Conservation (phyloP, 1,140 invertebrate species). For the Tetramorium alpestre region DNA sequence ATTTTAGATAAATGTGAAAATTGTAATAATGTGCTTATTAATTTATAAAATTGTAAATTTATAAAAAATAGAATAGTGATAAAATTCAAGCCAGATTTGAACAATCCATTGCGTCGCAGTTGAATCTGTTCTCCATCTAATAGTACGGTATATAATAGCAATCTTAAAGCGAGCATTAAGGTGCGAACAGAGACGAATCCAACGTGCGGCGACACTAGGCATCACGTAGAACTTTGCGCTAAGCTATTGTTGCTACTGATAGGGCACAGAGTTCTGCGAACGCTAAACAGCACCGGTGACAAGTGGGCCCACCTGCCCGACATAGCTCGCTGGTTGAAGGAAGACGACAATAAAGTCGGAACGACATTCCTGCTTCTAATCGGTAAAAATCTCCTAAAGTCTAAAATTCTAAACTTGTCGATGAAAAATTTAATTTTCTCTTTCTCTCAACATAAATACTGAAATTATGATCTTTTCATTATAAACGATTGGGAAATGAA, state of each 20-base stretch:
- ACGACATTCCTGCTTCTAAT: slow-evolving; percentile 86
- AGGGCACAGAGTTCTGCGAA: slow-evolving; percentile 87
- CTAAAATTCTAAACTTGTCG: too few relatives aligned
- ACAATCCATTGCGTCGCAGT: not conserved
- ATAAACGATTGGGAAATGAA: not conserved
- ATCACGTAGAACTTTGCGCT: slow-evolving; percentile 50
- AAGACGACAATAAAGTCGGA: slow-evolving; percentile 85
- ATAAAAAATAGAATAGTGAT: not conserved
- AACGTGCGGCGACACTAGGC: slow-evolving; percentile 20
- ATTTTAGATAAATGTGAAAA: slow-evolving; percentile 4
- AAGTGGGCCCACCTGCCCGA: slow-evolving; percentile 92
- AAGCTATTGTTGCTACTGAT: slow-evolving; percentile 76
- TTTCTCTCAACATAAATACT: not conserved
- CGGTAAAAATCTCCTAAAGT: slow-evolving; percentile 81
- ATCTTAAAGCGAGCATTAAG: slow-evolving; percentile 7
- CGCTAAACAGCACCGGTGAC: slow-evolving; percentile 94
- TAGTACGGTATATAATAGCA: slow-evolving; percentile 14
- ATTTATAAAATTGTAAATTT: not conserved
- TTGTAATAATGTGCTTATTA: not conserved
- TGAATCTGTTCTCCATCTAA: not conserved
- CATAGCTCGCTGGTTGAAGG: slow-evolving; percentile 88
- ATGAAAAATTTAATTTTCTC: not conserved
- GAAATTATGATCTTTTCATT: not conserved
- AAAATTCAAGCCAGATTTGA: slow-evolving; percentile 19
- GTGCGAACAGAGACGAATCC: not conserved